These are phyloP conservation scores for Sebastes dallii DNA, from an alignment of 2,797 vertebrate species.

Conservation along the genomic window DNA sequence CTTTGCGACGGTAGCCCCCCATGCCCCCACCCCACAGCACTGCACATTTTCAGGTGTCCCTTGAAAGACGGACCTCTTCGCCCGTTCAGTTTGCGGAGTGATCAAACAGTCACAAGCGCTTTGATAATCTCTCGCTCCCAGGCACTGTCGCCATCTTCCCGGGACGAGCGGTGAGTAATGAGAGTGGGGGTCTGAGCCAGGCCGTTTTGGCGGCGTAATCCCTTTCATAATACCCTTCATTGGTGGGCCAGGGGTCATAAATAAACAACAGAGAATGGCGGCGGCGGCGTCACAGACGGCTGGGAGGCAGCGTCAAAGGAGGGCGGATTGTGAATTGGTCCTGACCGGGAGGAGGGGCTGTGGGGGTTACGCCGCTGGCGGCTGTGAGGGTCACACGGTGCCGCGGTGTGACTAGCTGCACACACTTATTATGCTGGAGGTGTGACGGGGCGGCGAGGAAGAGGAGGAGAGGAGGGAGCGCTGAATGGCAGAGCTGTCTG, in stretches of 20 bases:
- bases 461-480: not conserved
- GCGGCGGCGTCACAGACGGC: not conserved
- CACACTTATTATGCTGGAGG: conserved; percentile 63
- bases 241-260: conserved; percentile 53
- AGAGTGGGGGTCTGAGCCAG: conserved; percentile 45
- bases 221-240: conserved; percentile 63
- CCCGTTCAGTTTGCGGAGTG: conserved; percentile 3
- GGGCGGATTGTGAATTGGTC: conserved; percentile 56
- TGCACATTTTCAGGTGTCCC: conserved; percentile 50
- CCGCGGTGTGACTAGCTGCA: conserved; percentile 21
- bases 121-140: conserved; percentile 20
- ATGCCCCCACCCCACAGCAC: conserved; percentile 9
- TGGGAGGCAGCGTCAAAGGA: conserved; percentile 4
- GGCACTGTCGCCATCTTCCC: conserved; percentile 18
- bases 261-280: conserved; percentile 51
- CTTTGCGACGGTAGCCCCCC: not conserved
- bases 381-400: conserved; percentile 36
- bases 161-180: conserved; percentile 61
- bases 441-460: conserved; percentile 36
- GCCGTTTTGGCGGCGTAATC: conserved; percentile 58
- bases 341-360: not conserved
- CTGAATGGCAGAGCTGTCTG: conserved; percentile 52
- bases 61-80: conserved; percentile 43
- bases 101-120: conserved; percentile 26
- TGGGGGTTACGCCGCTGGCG: conserved; percentile 36